Evolutionary conservation across 2,113 vertebrate species (phyloP).

Genomic region (Cynocephalus volans): DNA sequence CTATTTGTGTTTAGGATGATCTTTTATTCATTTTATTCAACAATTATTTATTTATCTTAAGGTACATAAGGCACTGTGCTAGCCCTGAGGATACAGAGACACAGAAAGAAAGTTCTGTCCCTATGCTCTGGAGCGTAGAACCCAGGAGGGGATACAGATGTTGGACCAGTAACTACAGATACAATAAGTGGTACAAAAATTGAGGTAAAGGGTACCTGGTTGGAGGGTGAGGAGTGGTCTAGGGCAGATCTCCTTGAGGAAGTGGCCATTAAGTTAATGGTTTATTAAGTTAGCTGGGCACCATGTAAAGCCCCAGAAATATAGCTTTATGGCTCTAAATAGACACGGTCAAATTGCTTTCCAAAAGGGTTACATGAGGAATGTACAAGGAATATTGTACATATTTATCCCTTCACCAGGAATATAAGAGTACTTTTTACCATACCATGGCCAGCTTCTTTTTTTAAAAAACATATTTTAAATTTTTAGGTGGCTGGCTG

Average conservation of each 20-base stretch:
- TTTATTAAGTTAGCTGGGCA: background rate
- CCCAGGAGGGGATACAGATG: background rate
- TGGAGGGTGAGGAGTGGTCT: background rate
- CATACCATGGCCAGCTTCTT: too few species aligned
- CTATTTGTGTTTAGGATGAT: background rate
- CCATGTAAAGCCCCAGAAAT: background rate
- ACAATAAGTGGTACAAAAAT: background rate
- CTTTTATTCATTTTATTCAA: conserved; percentile 19
- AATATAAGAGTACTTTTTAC: too few species aligned
- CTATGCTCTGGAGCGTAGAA: background rate
- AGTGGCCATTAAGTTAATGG: background rate
- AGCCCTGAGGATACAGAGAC: background rate
- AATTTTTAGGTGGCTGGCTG: too few species aligned
- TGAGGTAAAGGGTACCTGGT: background rate
- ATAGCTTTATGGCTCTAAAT: background rate
- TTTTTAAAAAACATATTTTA: too few species aligned
- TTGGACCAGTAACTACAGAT: background rate
- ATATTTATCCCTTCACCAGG: background rate
- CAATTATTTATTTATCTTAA: background rate
- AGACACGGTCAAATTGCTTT: background rate
- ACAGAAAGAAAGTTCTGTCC: background rate
- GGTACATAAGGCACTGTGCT: background rate
- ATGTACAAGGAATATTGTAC: background rate
- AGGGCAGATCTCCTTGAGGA: background rate
- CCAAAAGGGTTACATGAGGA: background rate